These are phyloP conservation scores for Amia ocellicauda DNA, from an alignment of 2,113 vertebrate genomes.

Conservation along the genomic window DNA sequence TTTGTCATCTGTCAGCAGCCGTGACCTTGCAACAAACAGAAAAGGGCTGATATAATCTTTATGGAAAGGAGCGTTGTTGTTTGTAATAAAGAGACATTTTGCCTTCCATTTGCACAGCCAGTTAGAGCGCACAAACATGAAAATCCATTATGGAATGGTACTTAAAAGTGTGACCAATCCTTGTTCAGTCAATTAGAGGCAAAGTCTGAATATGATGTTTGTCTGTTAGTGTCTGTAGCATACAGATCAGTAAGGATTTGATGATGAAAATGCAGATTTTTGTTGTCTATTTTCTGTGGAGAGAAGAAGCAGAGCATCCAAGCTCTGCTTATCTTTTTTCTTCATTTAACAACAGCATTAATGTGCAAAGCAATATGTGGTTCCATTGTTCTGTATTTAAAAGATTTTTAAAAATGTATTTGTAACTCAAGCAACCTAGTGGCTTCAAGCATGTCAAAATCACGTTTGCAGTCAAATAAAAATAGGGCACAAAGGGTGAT, in stretches of 20 bases:
- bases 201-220: constrained; percentile 62
- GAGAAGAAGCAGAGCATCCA: constrained; percentile 50
- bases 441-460: constrained; percentile 42
- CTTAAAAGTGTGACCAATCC: constrained; percentile 81
- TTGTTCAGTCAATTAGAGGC: constrained; percentile 83
- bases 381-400: constrained; percentile 68
- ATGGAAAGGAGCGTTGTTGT: constrained; percentile 50
- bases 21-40: constrained; percentile 72
- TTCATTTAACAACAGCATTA: constrained; percentile 61
- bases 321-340: constrained; percentile 67
- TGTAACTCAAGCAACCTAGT: constrained; percentile 52
- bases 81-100: constrained; percentile 80
- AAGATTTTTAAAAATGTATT: constrained; percentile 65
- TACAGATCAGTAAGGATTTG: constrained; percentile 61
- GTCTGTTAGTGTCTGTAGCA: constrained; percentile 59
- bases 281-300: constrained; percentile 30
- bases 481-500: constrained; percentile 46
- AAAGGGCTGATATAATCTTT: constrained; percentile 60
- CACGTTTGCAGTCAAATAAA: constrained; percentile 52
- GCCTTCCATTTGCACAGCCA: constrained; percentile 79
- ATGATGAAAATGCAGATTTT: constrained; percentile 54
- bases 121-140: constrained; percentile 85
- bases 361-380: constrained; percentile 59
- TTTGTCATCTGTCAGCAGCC: constrained; percentile 73
- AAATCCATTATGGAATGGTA: constrained; percentile 84